A percentile compares a stretch with the other conserved stretches of the same genome.
Conservation (phyloP, 1,140 invertebrate species). For the Parapsyche elsis region DNA sequence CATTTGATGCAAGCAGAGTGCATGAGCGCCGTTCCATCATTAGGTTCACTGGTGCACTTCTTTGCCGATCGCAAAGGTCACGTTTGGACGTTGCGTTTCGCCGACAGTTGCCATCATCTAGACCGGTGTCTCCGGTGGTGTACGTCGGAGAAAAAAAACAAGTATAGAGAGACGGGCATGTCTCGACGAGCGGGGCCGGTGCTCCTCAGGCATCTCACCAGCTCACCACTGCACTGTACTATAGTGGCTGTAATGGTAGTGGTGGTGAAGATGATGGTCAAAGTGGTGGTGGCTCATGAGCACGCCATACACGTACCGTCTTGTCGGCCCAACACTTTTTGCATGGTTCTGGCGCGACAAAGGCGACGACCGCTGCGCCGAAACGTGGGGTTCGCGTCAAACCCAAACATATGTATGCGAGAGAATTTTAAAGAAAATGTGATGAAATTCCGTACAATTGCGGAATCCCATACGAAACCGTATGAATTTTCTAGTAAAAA, state of each 20-base stretch:
- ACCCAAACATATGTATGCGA: neutral
- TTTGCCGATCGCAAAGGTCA: neutral
- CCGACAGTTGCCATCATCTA: conserved; percentile 36
- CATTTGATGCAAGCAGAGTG: too few species aligned
- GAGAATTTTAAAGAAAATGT: too few species aligned
- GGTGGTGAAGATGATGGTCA: neutral
- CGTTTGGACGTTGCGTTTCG: neutral
- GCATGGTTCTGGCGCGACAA: neutral
- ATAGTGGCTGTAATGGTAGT: too few species aligned
- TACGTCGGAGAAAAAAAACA: conserved; percentile 39
- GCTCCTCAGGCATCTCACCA: conserved; percentile 40
- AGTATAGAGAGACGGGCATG: conserved; percentile 42
- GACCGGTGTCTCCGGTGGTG: conserved; percentile 5
- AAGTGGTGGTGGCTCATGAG: neutral
- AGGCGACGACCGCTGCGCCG: neutral
- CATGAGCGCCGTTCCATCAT: too few species aligned
- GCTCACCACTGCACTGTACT: neutral
- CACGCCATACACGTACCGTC: conserved; percentile 20
- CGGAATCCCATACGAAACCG: too few species aligned
- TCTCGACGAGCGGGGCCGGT: conserved; percentile 30
- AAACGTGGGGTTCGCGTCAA: conserved; percentile 3
- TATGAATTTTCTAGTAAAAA: too few species aligned
- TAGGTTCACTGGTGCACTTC: too few species aligned
- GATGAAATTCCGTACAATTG: too few species aligned
- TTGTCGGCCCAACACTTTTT: neutral